Percentiles rank a stretch among this genome's conserved stretches.
phyloP scores from a whole-genome alignment of 2,113 vertebrate species.

The Petaurus breviceps region DNA sequence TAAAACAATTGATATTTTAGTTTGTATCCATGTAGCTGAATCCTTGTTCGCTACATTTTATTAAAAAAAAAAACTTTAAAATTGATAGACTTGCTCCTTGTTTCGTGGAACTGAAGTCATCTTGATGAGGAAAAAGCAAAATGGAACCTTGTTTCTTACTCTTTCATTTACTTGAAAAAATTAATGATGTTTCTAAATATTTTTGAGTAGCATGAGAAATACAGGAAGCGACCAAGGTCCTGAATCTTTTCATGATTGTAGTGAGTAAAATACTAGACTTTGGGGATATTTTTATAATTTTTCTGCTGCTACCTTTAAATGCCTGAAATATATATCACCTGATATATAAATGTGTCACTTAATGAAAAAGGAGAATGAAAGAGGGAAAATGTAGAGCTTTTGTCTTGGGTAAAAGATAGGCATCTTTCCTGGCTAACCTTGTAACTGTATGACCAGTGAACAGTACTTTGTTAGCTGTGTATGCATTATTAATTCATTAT shows the following conservation, averaged over 20 bases:
- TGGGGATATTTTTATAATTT: neutral
- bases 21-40: slow-evolving; percentile 33
- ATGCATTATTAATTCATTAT: neutral
- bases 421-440: neutral
- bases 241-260: neutral
- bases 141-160: neutral
- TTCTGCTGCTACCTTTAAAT: neutral
- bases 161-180: neutral
- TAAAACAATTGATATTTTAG: slow-evolving; percentile 28
- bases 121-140: slow-evolving; percentile 21
- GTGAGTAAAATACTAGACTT: neutral
- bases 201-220: neutral
- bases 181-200: neutral
- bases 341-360: slow-evolving; percentile 12
- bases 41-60: slow-evolving; percentile 15
- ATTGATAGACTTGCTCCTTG: slow-evolving; percentile 47
- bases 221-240: neutral
- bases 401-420: neutral
- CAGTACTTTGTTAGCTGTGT: neutral
- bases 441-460: neutral
- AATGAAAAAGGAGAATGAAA: slow-evolving; percentile 31
- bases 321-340: neutral
- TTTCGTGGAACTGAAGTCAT: slow-evolving; percentile 43
- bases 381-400: neutral
- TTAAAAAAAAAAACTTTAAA: slow-evolving; percentile 10